A percentile compares a stretch with the other conserved stretches of the same genome.
Evolutionary conservation across 1,140 invertebrate genomes (phyloP).

Genomic region (Orchestia grillus): DNA sequence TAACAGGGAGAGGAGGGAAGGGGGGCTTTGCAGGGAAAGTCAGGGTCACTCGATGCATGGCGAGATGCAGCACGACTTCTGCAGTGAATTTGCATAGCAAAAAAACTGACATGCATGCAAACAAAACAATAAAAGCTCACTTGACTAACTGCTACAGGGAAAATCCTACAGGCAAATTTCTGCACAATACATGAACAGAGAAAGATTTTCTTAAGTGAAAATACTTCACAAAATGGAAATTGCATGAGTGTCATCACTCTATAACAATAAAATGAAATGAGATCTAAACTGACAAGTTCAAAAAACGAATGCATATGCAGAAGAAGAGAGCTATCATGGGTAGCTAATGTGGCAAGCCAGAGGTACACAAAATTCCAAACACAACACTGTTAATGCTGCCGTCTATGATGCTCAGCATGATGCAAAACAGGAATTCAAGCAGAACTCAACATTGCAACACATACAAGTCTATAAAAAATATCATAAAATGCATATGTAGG

Average conservation of each 20-base stretch:
- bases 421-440: background rate
- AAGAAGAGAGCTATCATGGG: background rate
- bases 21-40: conserved; percentile 63
- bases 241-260: background rate
- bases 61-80: conserved; percentile 66
- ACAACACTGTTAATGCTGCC: background rate
- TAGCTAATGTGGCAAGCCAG: background rate
- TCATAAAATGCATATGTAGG: too few species aligned
- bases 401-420: background rate
- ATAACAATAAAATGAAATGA: background rate
- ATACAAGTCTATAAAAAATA: too few species aligned
- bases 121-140: background rate
- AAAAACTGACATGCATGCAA: background rate
- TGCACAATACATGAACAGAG: background rate
- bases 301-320: background rate
- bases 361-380: background rate
- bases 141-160: background rate
- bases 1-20: conserved; percentile 47
- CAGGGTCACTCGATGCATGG: conserved; percentile 66
- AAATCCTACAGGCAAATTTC: background rate
- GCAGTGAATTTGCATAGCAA: background rate
- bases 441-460: too few species aligned
- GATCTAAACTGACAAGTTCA: background rate
- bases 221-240: background rate
- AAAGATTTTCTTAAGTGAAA: background rate